Evolutionary conservation across 1,140 invertebrate genomes (phyloP), one percentile per base, ranked within the genome.

Genomic region (Aphidius ervi): DNA sequence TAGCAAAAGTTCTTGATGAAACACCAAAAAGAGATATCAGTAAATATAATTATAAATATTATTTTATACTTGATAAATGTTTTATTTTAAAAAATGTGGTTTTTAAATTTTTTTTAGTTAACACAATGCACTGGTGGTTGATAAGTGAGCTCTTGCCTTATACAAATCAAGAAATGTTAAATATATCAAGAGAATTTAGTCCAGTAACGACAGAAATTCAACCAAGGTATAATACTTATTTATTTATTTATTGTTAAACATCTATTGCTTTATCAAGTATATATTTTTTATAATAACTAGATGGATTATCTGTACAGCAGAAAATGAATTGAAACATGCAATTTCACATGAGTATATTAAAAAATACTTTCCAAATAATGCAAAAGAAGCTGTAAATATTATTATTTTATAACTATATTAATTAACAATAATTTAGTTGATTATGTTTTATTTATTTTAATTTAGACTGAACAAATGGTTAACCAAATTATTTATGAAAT

Each of bases 401-500:
- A 31, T 31, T 31, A 3, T 1, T 31, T 31, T 31, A 31, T 31
- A 1, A 31, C 1, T 31, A 31, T 23, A n/a, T 46, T 31, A 31
- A 31, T 31, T 4, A 1, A 31, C 1, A 31, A 31, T 16, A 31
- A 3, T 31, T 31, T 3, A 31, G 4, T 3, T 31, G 1, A 31
- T 31, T 31, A 31, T 31, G 4, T 56, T 43, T 31, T 46, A 20
- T 55, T 55, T 55, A 16, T 4, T 31, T 39, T 37, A 31, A 9
- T 47, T 9, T 45, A 57, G 56, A 46, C 45, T 47, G 9, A n/a
- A 7, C 9, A 57, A 7, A 47, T 57, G 45, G n/a, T 57, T 6
- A 8, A 48, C 47, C 10, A 57, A 57, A 57, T 57, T 47, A 57
- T 47, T 9, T 9, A 39, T 6, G 56, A 10, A 39, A 57, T 82